Percentiles rank a stretch among this genome's conserved stretches.
phyloP scores from a whole-genome alignment of 2,797 vertebrate genomes.

The Centropyge bicolor region DNA sequence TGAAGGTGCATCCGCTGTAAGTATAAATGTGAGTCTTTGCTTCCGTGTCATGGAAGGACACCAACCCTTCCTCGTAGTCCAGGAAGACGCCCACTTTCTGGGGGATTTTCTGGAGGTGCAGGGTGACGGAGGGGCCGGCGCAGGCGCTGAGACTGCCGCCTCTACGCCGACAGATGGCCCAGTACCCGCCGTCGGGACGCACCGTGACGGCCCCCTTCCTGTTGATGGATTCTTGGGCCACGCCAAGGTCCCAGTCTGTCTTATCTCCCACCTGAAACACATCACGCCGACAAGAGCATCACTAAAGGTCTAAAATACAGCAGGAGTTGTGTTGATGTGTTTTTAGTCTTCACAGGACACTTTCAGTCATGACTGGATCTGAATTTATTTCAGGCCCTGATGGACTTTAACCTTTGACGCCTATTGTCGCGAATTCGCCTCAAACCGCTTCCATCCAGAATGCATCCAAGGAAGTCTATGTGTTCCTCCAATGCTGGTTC shows the following conservation, averaged over 20 bases:
- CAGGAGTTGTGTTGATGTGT: background rate
- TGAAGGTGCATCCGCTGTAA: conserved; percentile 67
- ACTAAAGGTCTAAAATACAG: background rate
- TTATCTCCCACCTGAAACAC: conserved; percentile 72
- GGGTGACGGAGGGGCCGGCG: conserved; percentile 46
- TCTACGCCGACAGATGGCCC: conserved; percentile 76
- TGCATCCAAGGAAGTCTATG: too few relatives aligned
- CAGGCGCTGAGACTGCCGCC: conserved; percentile 72
- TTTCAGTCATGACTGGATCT: rapidly evolving
- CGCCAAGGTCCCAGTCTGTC: conserved; percentile 86
- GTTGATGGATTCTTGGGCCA: conserved; percentile 81
- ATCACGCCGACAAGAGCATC: background rate
- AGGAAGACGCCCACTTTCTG: conserved; percentile 75
- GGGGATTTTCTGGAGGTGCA: conserved; percentile 60
- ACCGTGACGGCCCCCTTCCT: conserved; percentile 81
- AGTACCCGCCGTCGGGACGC: conserved; percentile 76
- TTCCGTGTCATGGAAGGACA: conserved; percentile 79
- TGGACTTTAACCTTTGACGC: too few relatives aligned
- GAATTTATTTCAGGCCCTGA: background rate
- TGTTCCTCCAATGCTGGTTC: too few relatives aligned
- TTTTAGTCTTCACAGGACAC: too few relatives aligned
- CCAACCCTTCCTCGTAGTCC: conserved; percentile 71
- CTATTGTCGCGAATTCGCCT: too few relatives aligned
- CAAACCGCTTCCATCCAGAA: too few relatives aligned
- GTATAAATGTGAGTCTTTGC: conserved; percentile 77